Base-by-base conservation (phyloP, 23 tunicate species). In the Styela plicata region DNA sequence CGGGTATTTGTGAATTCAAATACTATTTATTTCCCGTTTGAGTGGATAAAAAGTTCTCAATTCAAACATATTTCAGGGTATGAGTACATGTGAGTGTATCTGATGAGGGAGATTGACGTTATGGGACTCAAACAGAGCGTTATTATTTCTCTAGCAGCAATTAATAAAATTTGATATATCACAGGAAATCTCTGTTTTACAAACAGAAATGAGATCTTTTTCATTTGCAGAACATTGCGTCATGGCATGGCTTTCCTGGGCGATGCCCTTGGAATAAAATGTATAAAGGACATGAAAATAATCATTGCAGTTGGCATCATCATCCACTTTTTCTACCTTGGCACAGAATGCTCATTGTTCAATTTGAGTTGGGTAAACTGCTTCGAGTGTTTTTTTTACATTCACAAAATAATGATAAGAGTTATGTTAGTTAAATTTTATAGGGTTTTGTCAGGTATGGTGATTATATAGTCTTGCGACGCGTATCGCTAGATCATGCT, bases 231-330 rank as follows among this genome's bases (percentile, higher is more conserved):
- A 63, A 67, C 83, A 87, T 83, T 3, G 79, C 64, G 30, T 63
- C 64, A 33, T 89, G 94, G 94, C 94, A 84, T 35, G 88, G 88
- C 13, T 89, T 83, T 83, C 94, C 94, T 3, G 88, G 61, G 32
- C 31, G 63, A 26, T 89, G 88, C 61, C 94, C 88, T 7, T 89
- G 94, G 88, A 29, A 84, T 33, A 73, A 89, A 23, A 62, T 29
- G 17, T 5, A 61, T 16, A 19, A 20, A 22, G 82, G 74, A 7
- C 85, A 83, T 63, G 36, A 52, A 10, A 67, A 83, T 53, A 73
- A 70, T 34, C 91, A 87, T 63, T 87, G 91, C 73, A 87, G 91
- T 52, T 87, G 86, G 86, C 91, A 87, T 67, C 33, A 74, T 24
- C 86, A 87, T 68, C 83, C 85, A 29, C 7, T 82, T 31, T 87